Conservation (phyloP, 2,888 invertebrate genomes). For the Parnassius orleans region DNA sequence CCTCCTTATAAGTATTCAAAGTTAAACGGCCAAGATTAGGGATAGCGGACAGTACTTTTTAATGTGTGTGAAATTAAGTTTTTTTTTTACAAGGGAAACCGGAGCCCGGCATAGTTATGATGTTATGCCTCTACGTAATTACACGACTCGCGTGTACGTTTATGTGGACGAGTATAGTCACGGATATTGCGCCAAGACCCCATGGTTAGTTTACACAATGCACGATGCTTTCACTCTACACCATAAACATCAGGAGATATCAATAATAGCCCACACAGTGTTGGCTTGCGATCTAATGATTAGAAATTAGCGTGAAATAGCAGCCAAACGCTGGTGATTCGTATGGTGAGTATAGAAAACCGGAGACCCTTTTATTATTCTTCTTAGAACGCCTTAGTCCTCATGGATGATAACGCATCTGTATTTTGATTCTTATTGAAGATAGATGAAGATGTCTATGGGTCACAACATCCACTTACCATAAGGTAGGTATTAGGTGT, state of each 20-base stretch:
- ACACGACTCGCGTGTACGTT: constrained; percentile 1
- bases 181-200: constrained; percentile 58
- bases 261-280: constrained; percentile 2
- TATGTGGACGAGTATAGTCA: constrained; percentile 38
- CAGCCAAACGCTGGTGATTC: neutral
- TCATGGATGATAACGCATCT: no score
- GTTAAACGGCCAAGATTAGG: neutral
- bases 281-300: constrained; percentile 9
- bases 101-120: constrained; percentile 2
- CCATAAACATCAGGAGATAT: constrained; percentile 31
- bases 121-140: constrained; percentile 14
- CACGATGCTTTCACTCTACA: constrained; percentile 40
- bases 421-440: no score
- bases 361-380: no score
- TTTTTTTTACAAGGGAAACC: neutral
- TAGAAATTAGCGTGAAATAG: constrained; percentile 7
- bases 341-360: no score
- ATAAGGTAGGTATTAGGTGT: no score
- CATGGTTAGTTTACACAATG: constrained; percentile 47
- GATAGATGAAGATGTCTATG: no score
- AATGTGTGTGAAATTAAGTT: neutral
- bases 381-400: no score
- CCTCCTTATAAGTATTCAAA: no score
- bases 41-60: neutral
- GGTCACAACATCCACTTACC: no score